phyloP scores from a whole-genome alignment of 1,140 invertebrate genomes.

The Bradynema listronoti region DNA sequence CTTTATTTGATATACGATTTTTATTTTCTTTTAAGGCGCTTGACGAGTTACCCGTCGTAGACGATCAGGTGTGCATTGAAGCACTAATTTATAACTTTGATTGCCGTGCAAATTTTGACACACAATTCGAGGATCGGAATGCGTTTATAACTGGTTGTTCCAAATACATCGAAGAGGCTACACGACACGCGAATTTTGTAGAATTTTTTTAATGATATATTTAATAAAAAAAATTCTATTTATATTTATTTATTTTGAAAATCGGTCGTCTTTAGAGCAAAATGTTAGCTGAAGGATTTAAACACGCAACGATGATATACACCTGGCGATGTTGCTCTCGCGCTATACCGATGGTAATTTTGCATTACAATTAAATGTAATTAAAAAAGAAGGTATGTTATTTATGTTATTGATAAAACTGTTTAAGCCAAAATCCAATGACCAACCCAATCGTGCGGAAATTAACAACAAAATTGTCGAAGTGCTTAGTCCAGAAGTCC shows the following conservation, averaged over 20 bases:
- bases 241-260: too few species aligned
- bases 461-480: slow-evolving; percentile 98
- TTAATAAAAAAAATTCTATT: too few species aligned
- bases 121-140: slow-evolving; percentile 69
- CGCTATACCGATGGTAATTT: slow-evolving; percentile 72
- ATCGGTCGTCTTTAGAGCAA: slow-evolving; percentile 87
- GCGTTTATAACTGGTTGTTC: slow-evolving; percentile 97
- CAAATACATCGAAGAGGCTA: slow-evolving; percentile 98
- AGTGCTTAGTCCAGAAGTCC: slow-evolving; percentile 89
- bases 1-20: not conserved
- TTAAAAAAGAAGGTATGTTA: not conserved
- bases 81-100: slow-evolving; percentile 86
- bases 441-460: slow-evolving; percentile 92
- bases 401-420: not conserved
- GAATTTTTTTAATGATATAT: too few species aligned
- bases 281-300: slow-evolving; percentile 88
- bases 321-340: slow-evolving; percentile 97
- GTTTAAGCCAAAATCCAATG: slow-evolving; percentile 86
- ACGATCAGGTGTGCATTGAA: slow-evolving; percentile 96
- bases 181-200: slow-evolving; percentile 94
- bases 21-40: slow-evolving; percentile 69
- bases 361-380: not conserved
- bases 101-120: slow-evolving; percentile 73
- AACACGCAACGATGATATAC: slow-evolving; percentile 96
- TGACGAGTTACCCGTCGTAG: slow-evolving; percentile 89